Evolutionary conservation across 2,888 invertebrate species (phyloP), one percentile per base, ranked within the genome.

Genomic region (Chrysodeixis includens): DNA sequence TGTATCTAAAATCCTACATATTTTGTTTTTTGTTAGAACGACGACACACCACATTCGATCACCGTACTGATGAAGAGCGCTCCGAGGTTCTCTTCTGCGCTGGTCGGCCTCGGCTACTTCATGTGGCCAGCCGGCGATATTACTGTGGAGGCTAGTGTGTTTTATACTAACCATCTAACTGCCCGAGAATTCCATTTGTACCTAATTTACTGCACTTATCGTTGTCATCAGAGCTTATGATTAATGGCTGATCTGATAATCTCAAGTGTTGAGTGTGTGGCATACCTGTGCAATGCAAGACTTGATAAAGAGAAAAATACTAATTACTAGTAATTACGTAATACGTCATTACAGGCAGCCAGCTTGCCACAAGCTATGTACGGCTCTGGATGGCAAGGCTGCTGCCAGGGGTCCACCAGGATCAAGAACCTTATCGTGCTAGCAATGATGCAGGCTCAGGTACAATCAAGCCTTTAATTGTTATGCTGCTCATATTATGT

Each of bases 371-470:
- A 69, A 0, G 84, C 84, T 0, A 84, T 87, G 71, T 87, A 83
- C 54, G 60, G 53, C 0, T 84, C 82, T 0, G 85, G 84, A 1
- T 86, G 86, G 86, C 74, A 86, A 8, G 69, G 79, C 65, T 86
- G 84, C 51, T 69, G 59, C 2, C 56, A 69, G 0, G 55, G 63
- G 0, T 58, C 69, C 1, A 30, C 30, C 10, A 64, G 76, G 0
- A 51, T 83, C 30, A 75, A 79, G 22, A 78, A 75, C 0, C 54
- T 85, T 20, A 54, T 83, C 3, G 60, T 74, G 10, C 58, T 75
- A 9, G 78, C 86, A 6, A 83, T 85, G 72, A 55, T 63, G 30
- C 78, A 76, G 53, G 81, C 83, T 16, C 86, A 85, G 83, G 86
- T 85, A 40, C 40, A n/a, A n/a, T 6, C 26, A 14, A 7, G 40